Percentiles rank a stretch among this genome's conserved stretches.
These are phyloP conservation scores for Actinia equina DNA, from an alignment of 64 coral and sea anemone genomes.

Conservation along the genomic window DNA sequence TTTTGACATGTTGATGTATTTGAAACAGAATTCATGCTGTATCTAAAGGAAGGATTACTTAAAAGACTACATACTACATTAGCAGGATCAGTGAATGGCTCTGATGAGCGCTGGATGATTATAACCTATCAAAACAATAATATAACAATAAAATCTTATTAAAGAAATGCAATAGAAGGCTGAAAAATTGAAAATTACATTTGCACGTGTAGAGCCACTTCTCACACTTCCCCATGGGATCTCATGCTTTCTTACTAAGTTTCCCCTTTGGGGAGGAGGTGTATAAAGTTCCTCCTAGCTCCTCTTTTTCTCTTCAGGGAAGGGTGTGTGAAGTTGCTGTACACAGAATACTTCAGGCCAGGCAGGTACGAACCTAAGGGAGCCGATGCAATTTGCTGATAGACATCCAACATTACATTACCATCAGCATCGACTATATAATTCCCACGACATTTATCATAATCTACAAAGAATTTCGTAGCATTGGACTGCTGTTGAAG, in stretches of 20 bases:
- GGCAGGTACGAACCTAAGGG: conserved; percentile 65
- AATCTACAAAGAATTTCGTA: conserved; percentile 82
- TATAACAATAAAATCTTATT: not conserved
- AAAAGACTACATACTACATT: conserved; percentile 42
- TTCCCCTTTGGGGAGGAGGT: too few species aligned
- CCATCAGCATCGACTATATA: conserved; percentile 98
- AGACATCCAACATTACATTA: conserved; percentile 86
- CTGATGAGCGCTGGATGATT: conserved; percentile 86
- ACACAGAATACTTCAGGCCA: too few species aligned
- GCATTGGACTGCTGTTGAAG: conserved; percentile 8
- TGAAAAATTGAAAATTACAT: not conserved
- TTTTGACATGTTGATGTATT: not conserved
- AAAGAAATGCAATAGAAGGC: not conserved
- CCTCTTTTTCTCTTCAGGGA: too few species aligned
- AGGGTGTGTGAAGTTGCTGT: too few species aligned
- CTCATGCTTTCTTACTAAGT: too few species aligned
- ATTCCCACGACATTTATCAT: conserved; percentile 90
- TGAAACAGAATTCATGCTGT: not conserved
- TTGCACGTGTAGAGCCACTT: too few species aligned
- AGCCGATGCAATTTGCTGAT: conserved; percentile 81
- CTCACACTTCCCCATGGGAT: too few species aligned
- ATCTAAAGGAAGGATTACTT: not conserved
- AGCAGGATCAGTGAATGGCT: conserved; percentile 74
- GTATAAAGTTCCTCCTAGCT: too few species aligned
- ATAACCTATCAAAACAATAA: conserved; percentile 55